These are phyloP conservation scores for Rhynchotus rufescens DNA, from an alignment of 2,797 vertebrate genomes.

Conservation along the genomic window DNA sequence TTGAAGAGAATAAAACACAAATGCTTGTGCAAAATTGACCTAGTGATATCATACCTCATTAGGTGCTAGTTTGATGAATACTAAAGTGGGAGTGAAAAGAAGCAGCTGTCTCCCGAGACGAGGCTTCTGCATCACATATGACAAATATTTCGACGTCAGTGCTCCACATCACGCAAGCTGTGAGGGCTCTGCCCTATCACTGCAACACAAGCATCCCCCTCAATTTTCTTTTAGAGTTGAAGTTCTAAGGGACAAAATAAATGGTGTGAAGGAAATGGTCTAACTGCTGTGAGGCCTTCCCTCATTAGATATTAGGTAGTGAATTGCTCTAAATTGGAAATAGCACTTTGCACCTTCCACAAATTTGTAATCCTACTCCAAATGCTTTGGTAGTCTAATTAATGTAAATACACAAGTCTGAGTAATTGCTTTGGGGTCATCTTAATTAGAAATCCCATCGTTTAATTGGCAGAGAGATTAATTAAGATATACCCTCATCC, in stretches of 20 bases:
- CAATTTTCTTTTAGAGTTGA: background rate
- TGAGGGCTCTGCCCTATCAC: background rate
- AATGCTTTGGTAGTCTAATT: slow-evolving; percentile 45
- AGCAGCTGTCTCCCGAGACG: background rate
- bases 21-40: background rate
- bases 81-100: background rate
- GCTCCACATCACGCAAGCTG: background rate
- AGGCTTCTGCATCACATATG: background rate
- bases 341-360: background rate
- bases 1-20: background rate
- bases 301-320: background rate
- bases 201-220: background rate
- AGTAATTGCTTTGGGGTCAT: slow-evolving; percentile 58
- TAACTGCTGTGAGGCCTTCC: background rate
- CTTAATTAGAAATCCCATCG: slow-evolving; percentile 56
- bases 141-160: background rate
- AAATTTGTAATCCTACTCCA: slow-evolving; percentile 17
- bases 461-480: slow-evolving; percentile 66
- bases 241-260: background rate
- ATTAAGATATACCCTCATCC: slow-evolving; percentile 48
- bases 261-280: background rate
- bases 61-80: background rate
- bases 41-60: background rate
- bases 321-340: background rate
- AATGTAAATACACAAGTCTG: slow-evolving; percentile 51